Conservation (phyloP, 2,888 invertebrate genomes). For the Notodonta ziczac region DNA sequence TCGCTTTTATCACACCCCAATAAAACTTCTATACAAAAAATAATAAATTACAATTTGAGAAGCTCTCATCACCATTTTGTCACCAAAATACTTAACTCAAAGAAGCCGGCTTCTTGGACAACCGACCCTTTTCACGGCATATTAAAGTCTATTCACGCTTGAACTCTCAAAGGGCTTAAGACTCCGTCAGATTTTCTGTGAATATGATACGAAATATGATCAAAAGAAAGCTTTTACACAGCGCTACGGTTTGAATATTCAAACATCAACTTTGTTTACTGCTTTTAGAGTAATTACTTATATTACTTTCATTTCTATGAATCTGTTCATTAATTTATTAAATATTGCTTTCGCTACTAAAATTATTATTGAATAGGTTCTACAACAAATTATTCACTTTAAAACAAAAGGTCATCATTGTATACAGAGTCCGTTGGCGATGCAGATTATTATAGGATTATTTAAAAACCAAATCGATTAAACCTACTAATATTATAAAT, state of each 20-base stretch:
- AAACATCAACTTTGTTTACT: neutral
- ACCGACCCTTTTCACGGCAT: slow-evolving; percentile 5
- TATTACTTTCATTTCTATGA: neutral
- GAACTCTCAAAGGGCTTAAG: neutral
- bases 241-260: slow-evolving; percentile 1
- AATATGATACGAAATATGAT: slow-evolving; percentile 14
- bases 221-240: slow-evolving; percentile 12
- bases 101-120: slow-evolving; percentile 10
- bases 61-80: neutral
- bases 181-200: slow-evolving; percentile 12
- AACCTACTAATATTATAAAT: too few species aligned
- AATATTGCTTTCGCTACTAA: too few species aligned
- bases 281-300: neutral
- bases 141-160: slow-evolving; percentile 14
- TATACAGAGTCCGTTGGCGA: too few species aligned
- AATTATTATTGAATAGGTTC: too few species aligned
- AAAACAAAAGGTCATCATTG: too few species aligned
- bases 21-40: slow-evolving; percentile 5
- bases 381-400: too few species aligned
- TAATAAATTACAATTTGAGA: slow-evolving; percentile 15
- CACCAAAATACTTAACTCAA: slow-evolving; percentile 7
- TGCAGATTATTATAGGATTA: too few species aligned
- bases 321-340: too few species aligned
- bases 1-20: neutral
- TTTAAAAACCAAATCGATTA: too few species aligned